A percentile compares a stretch with the other conserved stretches of the same genome.
These are phyloP conservation scores for Pilophorus perplexus DNA, from an alignment of 2,888 invertebrate genomes.

Conservation along the genomic window DNA sequence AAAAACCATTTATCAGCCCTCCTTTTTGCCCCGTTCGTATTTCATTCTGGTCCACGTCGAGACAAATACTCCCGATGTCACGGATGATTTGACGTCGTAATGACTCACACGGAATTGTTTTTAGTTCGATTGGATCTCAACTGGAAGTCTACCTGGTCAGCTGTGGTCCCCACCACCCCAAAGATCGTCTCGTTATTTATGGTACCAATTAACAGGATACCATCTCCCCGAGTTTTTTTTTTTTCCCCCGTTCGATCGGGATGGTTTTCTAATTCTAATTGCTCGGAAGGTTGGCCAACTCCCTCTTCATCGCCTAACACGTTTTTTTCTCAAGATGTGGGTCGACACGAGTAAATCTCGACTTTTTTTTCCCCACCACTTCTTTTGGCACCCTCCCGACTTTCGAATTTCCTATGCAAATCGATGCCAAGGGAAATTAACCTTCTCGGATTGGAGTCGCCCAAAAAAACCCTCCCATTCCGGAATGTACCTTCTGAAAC, in stretches of 20 bases:
- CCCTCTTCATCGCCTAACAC: neutral
- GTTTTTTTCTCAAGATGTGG: neutral
- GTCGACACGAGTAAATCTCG: neutral
- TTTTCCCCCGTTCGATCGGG: neutral
- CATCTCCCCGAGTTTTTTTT: neutral
- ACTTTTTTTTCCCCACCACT: neutral
- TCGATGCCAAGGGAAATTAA: neutral
- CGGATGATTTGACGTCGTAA: conserved; percentile 14
- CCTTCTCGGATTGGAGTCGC: neutral
- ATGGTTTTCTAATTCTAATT: conserved; percentile 28
- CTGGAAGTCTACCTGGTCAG: conserved; percentile 2
- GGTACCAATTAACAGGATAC: conserved; percentile 26
- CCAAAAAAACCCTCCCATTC: too few species aligned
- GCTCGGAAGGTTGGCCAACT: neutral
- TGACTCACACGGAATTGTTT: neutral
- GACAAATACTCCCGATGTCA: conserved; percentile 25
- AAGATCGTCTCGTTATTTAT: conserved; percentile 11
- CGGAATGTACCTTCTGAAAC: too few species aligned
- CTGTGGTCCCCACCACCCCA: neutral
- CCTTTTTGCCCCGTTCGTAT: neutral
- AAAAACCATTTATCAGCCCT: conserved; percentile 32
- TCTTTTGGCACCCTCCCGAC: neutral
- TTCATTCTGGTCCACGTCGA: neutral
- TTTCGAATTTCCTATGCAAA: neutral
- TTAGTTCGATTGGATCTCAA: neutral